A percentile compares a stretch with the other conserved stretches of the same genome.
Conservation (phyloP, 1,140 invertebrate genomes). For the Hestina assimilis region DNA sequence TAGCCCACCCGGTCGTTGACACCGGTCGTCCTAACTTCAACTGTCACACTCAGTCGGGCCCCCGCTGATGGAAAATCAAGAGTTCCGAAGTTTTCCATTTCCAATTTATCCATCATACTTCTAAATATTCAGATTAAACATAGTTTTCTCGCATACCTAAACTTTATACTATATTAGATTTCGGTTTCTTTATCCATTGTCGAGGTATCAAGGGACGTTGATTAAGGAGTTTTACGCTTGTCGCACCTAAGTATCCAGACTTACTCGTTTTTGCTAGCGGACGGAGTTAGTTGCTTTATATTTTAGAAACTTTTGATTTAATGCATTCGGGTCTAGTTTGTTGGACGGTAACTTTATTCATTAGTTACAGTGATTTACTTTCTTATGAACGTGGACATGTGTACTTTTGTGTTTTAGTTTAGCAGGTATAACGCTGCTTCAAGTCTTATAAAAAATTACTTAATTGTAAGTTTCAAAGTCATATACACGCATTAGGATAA, state of each 20-base stretch:
- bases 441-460: no score
- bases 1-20: constrained; percentile 10
- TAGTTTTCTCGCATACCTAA: constrained; percentile 25
- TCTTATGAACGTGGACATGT: no score
- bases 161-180: constrained; percentile 24
- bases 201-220: constrained; percentile 22
- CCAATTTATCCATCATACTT: constrained; percentile 30
- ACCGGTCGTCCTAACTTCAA: constrained; percentile 1
- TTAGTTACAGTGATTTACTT: no score
- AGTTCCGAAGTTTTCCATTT: constrained; percentile 40
- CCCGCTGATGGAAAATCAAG: constrained; percentile 27
- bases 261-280: not conserved
- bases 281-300: not conserved
- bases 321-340: not conserved
- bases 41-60: constrained; percentile 29
- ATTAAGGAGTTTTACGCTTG: constrained; percentile 16
- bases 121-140: constrained; percentile 39
- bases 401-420: no score
- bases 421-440: no score
- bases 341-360: not conserved
- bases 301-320: not conserved
- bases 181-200: constrained; percentile 13
- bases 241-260: constrained; percentile 1
- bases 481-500: not conserved
- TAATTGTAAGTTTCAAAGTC: not conserved